phyloP scores from a whole-genome alignment of 2,888 invertebrate species.

The Philopedon plagiatum region DNA sequence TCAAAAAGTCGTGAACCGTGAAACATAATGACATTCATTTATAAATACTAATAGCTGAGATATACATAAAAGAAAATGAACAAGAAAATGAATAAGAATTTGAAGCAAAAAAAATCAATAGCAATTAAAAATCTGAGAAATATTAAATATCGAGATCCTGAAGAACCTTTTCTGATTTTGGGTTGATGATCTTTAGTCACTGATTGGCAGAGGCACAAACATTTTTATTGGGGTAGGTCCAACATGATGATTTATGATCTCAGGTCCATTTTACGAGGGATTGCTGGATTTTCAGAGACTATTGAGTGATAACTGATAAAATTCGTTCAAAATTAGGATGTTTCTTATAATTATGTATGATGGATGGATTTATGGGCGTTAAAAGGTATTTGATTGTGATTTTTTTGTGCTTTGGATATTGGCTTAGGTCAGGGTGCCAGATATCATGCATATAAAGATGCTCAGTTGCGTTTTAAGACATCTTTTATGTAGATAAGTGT shows the following conservation, averaged over 20 bases:
- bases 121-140: background rate
- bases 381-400: no score
- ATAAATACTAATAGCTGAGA: no score
- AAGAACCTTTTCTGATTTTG: background rate
- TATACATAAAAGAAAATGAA: no score
- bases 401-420: background rate
- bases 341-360: background rate
- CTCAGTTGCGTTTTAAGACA: no score
- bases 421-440: background rate
- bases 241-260: slow-evolving; percentile 38
- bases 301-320: background rate
- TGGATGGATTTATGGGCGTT: background rate
- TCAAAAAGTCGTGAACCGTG: no score
- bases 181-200: slow-evolving; percentile 24
- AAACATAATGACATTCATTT: no score
- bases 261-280: slow-evolving; percentile 16
- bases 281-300: background rate
- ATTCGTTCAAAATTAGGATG: background rate
- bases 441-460: no score
- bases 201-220: slow-evolving; percentile 24
- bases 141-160: background rate
- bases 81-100: no score
- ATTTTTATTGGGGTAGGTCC: slow-evolving; percentile 42
- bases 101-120: background rate
- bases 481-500: background rate